Base-by-base conservation (phyloP, 2,888 invertebrate species). In the Dascillus cervinus region DNA sequence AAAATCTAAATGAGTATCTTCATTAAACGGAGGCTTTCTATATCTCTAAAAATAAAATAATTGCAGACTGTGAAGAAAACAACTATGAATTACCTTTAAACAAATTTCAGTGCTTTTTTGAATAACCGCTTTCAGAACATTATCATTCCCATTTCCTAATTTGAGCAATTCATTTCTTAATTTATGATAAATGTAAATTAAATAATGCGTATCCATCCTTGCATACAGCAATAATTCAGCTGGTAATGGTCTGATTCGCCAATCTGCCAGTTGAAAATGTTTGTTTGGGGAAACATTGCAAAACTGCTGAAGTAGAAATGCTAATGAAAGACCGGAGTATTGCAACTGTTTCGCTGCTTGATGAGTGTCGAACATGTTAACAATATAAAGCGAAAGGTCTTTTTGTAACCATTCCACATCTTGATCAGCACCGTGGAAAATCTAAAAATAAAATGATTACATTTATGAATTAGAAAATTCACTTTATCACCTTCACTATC, bases 351-450 rank as follows among this genome's bases (percentile, higher is more conserved):
- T 77, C 0, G 90, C 82, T 0, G 95, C 96, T 56, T 85, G 82
- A 56, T 89, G 79, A 0, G 97, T 98, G 62, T 98, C 98, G 60
- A 98, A 96, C 79, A 98, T 76, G 46, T 96, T 95, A 1, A 98
- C 95, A 2, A 98, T 66, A 58, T 98, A 98, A 2, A 98, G 59
- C 0, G 92, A 87, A 32, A 97, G 78, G 70, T 99, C 98, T 9
- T 92, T 72, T 62, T 98, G 98, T 14, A 98, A 66, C 97, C 98
- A 98, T 15, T 79, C 67, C 10, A 98, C 72, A 57, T 98, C 97
- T 37, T 60, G 69, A 34, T 86, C 82, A 0, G 91, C 87, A 5
- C 97, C 97, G 58, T 98, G 98, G 46, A 98, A 82, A 3, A 94
- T 75, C 85, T 84, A 53, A 3, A 51, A 24, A 24, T 2, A 24